Evolutionary conservation across 1,140 invertebrate species (phyloP).

Genomic region (Lepidurus packardi): DNA sequence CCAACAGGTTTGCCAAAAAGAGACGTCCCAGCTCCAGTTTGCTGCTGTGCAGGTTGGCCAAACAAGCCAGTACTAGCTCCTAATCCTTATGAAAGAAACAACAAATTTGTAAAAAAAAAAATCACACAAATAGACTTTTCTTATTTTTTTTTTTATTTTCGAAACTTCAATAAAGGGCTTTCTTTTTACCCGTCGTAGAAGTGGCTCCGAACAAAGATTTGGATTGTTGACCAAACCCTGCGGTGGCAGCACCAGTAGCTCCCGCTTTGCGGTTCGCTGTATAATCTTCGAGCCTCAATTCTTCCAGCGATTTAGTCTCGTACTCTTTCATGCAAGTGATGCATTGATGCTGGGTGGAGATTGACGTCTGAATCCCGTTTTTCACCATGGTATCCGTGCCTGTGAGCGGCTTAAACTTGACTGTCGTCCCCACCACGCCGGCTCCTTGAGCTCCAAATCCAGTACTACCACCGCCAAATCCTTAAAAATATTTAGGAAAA

Average conservation of each 20-base stretch:
- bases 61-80: constrained; percentile 39
- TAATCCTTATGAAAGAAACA: constrained; percentile 22
- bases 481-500: not conserved
- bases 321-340: constrained; percentile 98
- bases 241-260: constrained; percentile 31
- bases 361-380: constrained; percentile 68
- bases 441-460: constrained; percentile 33
- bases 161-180: not conserved
- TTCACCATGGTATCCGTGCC: constrained; percentile 89
- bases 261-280: constrained; percentile 75
- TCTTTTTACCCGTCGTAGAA: constrained; percentile 33
- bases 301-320: constrained; percentile 87
- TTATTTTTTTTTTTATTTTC: constrained; percentile 33
- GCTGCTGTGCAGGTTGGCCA: constrained; percentile 39
- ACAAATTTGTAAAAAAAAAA: constrained; percentile 4
- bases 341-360: constrained; percentile 87
- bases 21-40: constrained; percentile 30
- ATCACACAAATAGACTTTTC: not conserved
- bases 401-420: constrained; percentile 79
- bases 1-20: constrained; percentile 34
- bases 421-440: constrained; percentile 59
- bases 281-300: constrained; percentile 91
- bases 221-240: constrained; percentile 38
- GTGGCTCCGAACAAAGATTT: constrained; percentile 44
- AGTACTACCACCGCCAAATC: not conserved